A percentile compares a stretch with the other conserved stretches of the same genome.
Conservation (phyloP, 2,113 vertebrate genomes). For the Origma solitaria region DNA sequence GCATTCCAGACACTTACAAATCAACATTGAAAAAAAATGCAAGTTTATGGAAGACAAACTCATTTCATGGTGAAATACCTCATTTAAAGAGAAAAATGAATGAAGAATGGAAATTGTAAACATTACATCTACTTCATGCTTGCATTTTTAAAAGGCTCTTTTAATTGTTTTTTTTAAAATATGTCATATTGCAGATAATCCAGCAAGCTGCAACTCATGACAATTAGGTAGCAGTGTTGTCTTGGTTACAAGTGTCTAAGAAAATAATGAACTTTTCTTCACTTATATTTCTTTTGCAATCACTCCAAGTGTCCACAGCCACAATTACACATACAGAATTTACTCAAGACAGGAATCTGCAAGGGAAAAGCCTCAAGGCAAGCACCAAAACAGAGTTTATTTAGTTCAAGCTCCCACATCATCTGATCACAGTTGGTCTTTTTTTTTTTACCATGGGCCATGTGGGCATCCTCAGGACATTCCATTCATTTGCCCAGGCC, state of each 20-base stretch:
- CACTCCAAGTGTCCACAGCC: neutral
- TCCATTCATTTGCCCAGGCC: neutral
- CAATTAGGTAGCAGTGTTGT: neutral
- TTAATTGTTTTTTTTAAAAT: neutral
- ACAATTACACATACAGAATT: neutral
- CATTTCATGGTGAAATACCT: neutral
- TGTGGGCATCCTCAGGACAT: conserved; percentile 25
- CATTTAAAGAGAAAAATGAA: neutral
- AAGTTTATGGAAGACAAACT: neutral
- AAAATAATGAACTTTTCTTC: neutral
- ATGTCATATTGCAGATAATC: neutral
- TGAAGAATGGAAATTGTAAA: neutral
- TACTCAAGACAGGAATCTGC: neutral
- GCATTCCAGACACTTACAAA: neutral
- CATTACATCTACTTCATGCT: neutral
- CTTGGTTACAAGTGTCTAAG: neutral
- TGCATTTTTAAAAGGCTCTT: neutral
- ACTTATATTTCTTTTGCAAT: neutral
- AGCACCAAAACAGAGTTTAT: neutral
- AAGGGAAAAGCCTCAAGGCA: neutral
- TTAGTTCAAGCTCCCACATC: neutral
- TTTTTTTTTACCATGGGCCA: neutral
- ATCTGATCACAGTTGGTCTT: neutral
- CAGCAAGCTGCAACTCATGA: neutral
- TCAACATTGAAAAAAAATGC: neutral